Evolutionary conservation across 1,140 invertebrate genomes (phyloP), one percentile per base, ranked within the genome.

Genomic region (Pinna nobilis): DNA sequence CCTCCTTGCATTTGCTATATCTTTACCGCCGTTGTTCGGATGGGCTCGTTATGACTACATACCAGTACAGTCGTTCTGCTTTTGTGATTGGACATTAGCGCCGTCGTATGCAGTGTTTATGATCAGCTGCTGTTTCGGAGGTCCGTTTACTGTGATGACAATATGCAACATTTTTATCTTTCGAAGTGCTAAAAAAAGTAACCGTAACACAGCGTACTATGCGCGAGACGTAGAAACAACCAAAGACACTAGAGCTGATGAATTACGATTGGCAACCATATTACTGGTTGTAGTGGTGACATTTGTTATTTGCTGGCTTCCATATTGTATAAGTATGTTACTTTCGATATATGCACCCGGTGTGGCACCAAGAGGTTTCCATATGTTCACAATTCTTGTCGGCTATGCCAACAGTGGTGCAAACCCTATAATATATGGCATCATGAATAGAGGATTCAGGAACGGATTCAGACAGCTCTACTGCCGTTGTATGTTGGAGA

Each of bases 281-380:
- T 55, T 87, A 3, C 65, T 83, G 11, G 70, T 84, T 7, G 79
- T 84, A 13, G 79, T 87, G 15, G 28, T 83, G 6, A 51, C 78
- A 2, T 87, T 87, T 68, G 73, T 87, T 15, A 33, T 84, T 13
- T 82, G 74, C 50, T 87, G 85, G 85, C 53, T 85, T 2, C 84
- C 85, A 11, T 87, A 84, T 69, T 87, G 85, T 73, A 68, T 87
- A 11, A 82, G 82, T 37, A 87, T 87, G 85, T 75, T 87, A 37
- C 35, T 84, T 30, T 77, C 77, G 11, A 77, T 87, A 33, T 84
- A 79, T 55, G 55, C 51, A 18, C 55, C 68, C 3, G 39, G 60
- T 2, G 18, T 20, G 9, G 75, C 79, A 3, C 63, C 75, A 0
- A 65, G 76, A 11, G 55, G 59, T 0, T 76, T 78, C n/a, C 79